These are phyloP conservation scores for Epirrhoe tristata DNA, from an alignment of 2,888 invertebrate genomes.

Conservation along the genomic window DNA sequence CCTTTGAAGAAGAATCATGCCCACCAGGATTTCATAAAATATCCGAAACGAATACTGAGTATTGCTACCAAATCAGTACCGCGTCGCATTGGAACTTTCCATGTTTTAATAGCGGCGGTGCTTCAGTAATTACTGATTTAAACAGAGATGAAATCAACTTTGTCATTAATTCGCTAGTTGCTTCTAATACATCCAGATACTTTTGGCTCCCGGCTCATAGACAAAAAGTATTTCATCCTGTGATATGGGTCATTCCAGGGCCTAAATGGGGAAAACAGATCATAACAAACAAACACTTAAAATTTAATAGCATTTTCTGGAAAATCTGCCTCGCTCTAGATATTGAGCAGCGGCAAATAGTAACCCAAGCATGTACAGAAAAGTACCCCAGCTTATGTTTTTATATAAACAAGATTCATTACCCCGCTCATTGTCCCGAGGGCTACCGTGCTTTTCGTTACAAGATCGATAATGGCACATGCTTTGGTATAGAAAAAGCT, in stretches of 20 bases:
- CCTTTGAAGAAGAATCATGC: conserved; percentile 62
- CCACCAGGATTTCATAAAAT: conserved; percentile 69
- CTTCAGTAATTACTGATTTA: conserved; percentile 71
- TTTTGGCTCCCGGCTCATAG: conserved; percentile 83
- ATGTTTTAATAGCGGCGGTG: conserved; percentile 72
- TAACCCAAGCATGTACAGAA: conserved; percentile 63
- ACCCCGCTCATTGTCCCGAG: conserved; percentile 68
- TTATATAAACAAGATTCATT: conserved; percentile 66
- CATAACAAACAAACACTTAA: conserved; percentile 49
- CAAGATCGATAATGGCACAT: conserved; percentile 64
- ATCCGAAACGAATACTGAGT: conserved; percentile 60
- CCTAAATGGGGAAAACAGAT: conserved; percentile 68
- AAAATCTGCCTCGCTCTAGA: conserved; percentile 72
- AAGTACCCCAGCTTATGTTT: conserved; percentile 73
- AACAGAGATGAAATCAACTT: conserved; percentile 56
- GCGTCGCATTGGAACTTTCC: conserved; percentile 68
- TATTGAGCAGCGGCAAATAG: conserved; percentile 52
- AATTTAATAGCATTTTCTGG: conserved; percentile 49
- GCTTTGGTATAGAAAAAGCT: conserved; percentile 70
- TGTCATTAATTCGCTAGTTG: conserved; percentile 62
- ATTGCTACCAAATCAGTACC: conserved; percentile 67
- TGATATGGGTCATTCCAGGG: conserved; percentile 81
- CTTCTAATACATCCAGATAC: conserved; percentile 55
- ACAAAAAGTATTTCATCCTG: conserved; percentile 68
- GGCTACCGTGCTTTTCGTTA: conserved; percentile 72